Evolutionary conservation across 1,140 invertebrate species (phyloP).

Genomic region (Pentalonia nigronervosa): DNA sequence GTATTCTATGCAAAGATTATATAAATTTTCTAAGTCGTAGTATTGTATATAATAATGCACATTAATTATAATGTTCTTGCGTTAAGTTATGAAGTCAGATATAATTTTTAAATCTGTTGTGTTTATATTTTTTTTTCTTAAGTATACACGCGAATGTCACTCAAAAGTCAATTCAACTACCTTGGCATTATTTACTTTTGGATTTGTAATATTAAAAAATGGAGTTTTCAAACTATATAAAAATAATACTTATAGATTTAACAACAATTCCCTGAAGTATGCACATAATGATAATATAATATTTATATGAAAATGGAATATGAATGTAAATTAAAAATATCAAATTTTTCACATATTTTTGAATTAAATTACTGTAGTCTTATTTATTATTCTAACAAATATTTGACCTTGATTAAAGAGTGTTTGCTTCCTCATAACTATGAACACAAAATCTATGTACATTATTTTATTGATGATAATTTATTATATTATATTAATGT

Average conservation of each 20-base stretch:
- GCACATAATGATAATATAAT: background rate
- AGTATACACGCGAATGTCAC: background rate
- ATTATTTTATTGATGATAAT: background rate
- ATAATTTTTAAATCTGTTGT: constrained; percentile 3
- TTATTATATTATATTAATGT: background rate
- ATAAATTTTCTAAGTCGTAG: background rate
- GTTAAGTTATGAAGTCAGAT: background rate
- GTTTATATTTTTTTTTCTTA: background rate
- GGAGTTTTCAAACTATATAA: background rate
- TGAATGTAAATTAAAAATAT: background rate
- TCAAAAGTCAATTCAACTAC: background rate
- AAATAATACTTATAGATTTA: background rate
- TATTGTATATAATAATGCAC: background rate
- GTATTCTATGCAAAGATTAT: background rate
- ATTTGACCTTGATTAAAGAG: background rate
- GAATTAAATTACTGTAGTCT: background rate
- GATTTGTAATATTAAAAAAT: background rate
- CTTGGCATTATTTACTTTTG: background rate
- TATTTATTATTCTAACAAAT: background rate
- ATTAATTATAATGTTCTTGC: background rate
- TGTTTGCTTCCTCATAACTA: background rate
- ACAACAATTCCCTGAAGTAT: background rate
- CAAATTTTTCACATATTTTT: background rate
- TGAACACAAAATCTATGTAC: background rate
- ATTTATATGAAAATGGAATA: constrained; percentile 10